These are phyloP conservation scores for Sorex maritimensis DNA, from an alignment of 2,797 vertebrate species.

Conservation along the genomic window DNA sequence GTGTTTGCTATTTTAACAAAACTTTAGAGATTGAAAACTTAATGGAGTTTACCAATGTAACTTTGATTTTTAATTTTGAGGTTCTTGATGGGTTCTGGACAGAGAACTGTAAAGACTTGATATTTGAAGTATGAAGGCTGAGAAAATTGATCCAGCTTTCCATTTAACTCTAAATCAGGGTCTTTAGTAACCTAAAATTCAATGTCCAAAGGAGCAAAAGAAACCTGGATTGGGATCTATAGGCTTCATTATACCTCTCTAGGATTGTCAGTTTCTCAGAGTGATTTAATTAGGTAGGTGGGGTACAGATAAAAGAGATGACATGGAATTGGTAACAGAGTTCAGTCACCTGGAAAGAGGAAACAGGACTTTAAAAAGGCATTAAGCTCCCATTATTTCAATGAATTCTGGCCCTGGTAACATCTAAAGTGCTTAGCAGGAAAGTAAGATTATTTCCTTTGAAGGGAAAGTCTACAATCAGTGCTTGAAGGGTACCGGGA, in stretches of 20 bases:
- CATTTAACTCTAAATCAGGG: background rate
- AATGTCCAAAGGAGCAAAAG: conserved; percentile 61
- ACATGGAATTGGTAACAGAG: background rate
- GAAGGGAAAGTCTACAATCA: conserved; percentile 2
- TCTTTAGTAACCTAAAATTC: conserved; percentile 69
- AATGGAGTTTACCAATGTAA: conserved; percentile 8
- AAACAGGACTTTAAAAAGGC: background rate
- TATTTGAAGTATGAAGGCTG: background rate
- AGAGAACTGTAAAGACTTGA: conserved; percentile 12
- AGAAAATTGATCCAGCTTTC: conserved; percentile 21
- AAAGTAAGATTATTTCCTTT: background rate
- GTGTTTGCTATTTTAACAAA: background rate
- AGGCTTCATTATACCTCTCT: conserved; percentile 50
- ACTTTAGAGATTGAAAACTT: conserved; percentile 44
- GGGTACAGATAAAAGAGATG: conserved; percentile 34
- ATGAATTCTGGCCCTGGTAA: conserved; percentile 1
- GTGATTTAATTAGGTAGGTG: conserved; percentile 60
- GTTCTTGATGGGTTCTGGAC: conserved; percentile 4
- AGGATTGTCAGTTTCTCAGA: conserved; percentile 79
- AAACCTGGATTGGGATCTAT: conserved; percentile 67
- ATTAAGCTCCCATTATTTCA: background rate
- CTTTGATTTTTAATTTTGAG: conserved; percentile 40
- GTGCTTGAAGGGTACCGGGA: background rate
- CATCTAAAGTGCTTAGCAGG: background rate
- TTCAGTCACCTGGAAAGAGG: conserved; percentile 31